Evolutionary conservation across 2,888 invertebrate species (phyloP).

Genomic region (Syritta pipiens): DNA sequence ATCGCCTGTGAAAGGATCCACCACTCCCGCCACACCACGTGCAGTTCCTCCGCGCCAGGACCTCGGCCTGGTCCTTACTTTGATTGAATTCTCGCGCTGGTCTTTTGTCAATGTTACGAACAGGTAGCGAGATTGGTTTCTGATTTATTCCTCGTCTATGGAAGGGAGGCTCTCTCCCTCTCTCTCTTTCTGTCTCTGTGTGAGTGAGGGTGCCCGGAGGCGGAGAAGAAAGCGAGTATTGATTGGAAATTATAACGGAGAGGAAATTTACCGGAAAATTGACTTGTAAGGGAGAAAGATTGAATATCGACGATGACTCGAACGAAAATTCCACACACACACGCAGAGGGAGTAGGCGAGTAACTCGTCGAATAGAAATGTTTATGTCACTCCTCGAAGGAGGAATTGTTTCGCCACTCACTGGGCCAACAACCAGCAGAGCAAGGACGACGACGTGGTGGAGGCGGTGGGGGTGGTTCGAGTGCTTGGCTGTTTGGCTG

Average conservation of each 20-base stretch:
- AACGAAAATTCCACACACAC: conserved; percentile 56
- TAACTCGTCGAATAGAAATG: conserved; percentile 58
- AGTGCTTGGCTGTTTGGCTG: not conserved
- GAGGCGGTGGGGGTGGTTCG: not conserved
- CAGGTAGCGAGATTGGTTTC: conserved; percentile 69
- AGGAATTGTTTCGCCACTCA: conserved; percentile 6
- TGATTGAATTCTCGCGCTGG: conserved; percentile 69
- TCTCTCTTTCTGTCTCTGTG: too few relatives aligned
- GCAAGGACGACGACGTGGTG: not conserved
- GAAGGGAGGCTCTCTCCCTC: too few relatives aligned
- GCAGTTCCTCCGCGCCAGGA: not conserved
- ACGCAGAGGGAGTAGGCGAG: conserved; percentile 1
- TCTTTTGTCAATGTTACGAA: conserved; percentile 69
- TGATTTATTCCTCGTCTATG: conserved; percentile 59
- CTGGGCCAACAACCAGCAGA: not conserved
- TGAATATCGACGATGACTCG: conserved; percentile 65
- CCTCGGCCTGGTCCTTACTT: conserved; percentile 32
- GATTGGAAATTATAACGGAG: conserved; percentile 77
- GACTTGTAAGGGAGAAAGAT: conserved; percentile 72
- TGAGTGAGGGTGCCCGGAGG: conserved; percentile 1
- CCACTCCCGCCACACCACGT: not conserved
- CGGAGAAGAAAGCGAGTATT: conserved; percentile 73
- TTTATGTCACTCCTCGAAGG: conserved; percentile 55
- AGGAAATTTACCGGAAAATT: conserved; percentile 78
- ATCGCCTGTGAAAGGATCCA: conserved; percentile 33